phyloP scores from a whole-genome alignment of 2,797 vertebrate species.

The Diceros bicornis region DNA sequence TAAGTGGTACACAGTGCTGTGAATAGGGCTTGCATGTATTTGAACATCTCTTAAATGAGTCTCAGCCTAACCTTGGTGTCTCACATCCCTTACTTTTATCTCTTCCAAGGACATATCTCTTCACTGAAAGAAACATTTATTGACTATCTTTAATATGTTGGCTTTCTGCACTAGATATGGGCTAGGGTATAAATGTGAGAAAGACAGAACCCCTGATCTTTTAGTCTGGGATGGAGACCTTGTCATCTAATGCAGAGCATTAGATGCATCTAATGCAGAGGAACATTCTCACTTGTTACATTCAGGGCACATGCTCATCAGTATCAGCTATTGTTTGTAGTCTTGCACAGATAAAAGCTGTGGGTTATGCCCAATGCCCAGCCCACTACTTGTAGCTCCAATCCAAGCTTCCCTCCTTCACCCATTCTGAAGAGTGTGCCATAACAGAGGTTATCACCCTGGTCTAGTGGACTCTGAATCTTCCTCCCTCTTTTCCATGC shows the following conservation, averaged over 20 bases:
- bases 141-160: background rate
- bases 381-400: background rate
- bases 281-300: background rate
- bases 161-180: background rate
- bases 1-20: background rate
- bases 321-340: background rate
- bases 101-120: slow-evolving; percentile 57
- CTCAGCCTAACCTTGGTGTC: slow-evolving; percentile 59
- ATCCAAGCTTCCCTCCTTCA: background rate
- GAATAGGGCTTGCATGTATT: slow-evolving; percentile 33
- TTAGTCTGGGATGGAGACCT: background rate
- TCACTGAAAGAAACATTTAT: slow-evolving; percentile 36
- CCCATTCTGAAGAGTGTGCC: background rate
- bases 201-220: background rate
- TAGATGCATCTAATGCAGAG: no score
- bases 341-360: background rate
- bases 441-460: no score
- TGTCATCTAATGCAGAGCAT: background rate
- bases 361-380: background rate
- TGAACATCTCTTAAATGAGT: slow-evolving; percentile 53
- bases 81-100: slow-evolving; percentile 44
- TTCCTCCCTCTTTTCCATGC: background rate
- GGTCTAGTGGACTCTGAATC: background rate
- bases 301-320: accelerated
- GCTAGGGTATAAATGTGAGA: background rate